Evolutionary conservation across 2,888 invertebrate genomes (phyloP).

Genomic region (Tetragonula carbonaria): DNA sequence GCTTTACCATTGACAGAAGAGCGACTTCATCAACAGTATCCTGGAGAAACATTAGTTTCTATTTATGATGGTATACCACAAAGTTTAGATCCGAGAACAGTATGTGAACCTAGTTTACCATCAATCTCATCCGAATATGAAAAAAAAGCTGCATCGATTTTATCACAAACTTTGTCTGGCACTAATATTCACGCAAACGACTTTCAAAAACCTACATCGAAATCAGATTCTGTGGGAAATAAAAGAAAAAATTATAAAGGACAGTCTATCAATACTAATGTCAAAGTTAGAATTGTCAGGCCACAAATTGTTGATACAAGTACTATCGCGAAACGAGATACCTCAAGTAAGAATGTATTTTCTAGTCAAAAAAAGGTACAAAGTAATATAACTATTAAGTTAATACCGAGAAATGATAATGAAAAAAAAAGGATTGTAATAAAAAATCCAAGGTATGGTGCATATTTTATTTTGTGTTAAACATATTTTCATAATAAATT

Average conservation of each 20-base stretch:
- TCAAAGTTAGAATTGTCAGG: constrained; percentile 70
- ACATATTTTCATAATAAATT: background rate
- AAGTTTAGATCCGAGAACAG: constrained; percentile 72
- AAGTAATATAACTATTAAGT: constrained; percentile 76
- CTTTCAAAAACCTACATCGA: constrained; percentile 10
- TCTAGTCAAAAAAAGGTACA: constrained; percentile 75
- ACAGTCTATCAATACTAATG: constrained; percentile 53
- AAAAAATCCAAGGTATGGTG: constrained; percentile 75
- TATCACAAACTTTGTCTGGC: constrained; percentile 55
- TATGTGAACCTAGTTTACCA: constrained; percentile 72
- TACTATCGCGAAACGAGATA: constrained; percentile 61
- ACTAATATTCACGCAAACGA: constrained; percentile 49
- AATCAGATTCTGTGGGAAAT: background rate
- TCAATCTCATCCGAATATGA: constrained; percentile 35
- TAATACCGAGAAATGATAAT: constrained; percentile 65
- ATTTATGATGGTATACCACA: constrained; percentile 74
- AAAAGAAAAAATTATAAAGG: constrained; percentile 80
- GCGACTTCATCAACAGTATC: constrained; percentile 71
- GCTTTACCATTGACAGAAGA: constrained; percentile 75
- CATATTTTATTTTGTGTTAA: constrained; percentile 1
- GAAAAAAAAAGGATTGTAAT: constrained; percentile 77
- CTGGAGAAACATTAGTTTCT: constrained; percentile 71
- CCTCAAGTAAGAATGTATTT: constrained; percentile 64
- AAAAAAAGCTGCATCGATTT: constrained; percentile 9
- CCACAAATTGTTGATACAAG: constrained; percentile 77